Conservation (phyloP, 2,888 invertebrate species). For the Tenodera sinensis region DNA sequence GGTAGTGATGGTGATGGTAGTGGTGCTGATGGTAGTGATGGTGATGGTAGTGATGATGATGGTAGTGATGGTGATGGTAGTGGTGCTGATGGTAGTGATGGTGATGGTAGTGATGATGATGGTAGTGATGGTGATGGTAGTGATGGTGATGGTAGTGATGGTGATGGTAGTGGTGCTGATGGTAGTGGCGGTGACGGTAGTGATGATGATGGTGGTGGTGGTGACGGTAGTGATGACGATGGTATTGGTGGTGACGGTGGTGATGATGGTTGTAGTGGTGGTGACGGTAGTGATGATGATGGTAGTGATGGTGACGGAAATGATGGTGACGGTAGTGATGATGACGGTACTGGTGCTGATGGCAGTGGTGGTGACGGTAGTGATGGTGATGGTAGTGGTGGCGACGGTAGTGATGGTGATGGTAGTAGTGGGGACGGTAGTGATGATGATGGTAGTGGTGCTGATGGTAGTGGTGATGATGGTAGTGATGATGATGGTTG, state of each 20-base stretch:
- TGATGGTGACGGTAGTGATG: not conserved
- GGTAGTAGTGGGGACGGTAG: too few relatives aligned
- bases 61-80: not conserved
- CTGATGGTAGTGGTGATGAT: not conserved
- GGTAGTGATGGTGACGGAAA: not conserved
- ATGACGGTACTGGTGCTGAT: too few relatives aligned
- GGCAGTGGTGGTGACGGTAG: not conserved
- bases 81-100: too few relatives aligned
- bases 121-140: not conserved
- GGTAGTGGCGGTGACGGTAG: not conserved
- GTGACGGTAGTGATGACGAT: not conserved
- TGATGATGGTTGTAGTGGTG: too few relatives aligned
- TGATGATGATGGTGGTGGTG: not conserved
- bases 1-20: too few relatives aligned
- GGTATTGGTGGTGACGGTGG: too few relatives aligned
- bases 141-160: not conserved
- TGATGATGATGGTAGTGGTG: too few relatives aligned
- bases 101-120: not conserved
- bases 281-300: not conserved
- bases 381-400: not conserved
- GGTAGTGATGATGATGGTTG: not conserved
- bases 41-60: not conserved
- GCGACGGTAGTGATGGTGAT: not conserved
- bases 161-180: not conserved
- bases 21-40: not conserved